Evolutionary conservation across 2,113 vertebrate species (phyloP).

Genomic region (Octodon degus): DNA sequence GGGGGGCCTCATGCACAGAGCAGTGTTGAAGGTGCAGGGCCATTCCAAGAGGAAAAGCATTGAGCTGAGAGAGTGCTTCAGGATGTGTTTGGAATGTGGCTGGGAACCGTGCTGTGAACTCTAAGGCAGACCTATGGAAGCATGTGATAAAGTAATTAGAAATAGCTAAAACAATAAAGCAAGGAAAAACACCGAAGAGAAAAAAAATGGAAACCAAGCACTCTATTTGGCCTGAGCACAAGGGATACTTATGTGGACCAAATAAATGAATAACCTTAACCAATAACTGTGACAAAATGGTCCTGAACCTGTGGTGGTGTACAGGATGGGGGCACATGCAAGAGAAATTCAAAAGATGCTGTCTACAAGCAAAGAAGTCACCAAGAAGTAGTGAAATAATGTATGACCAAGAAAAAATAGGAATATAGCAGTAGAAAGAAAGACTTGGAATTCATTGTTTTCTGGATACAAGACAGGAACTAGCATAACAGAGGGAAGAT

Average conservation of each 20-base stretch:
- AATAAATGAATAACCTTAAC: background rate
- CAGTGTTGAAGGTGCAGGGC: too few relatives aligned
- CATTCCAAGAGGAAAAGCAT: accelerated
- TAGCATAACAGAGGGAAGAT: too few relatives aligned
- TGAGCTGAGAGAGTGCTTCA: background rate
- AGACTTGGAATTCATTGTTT: background rate
- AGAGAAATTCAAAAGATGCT: background rate
- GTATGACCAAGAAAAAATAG: background rate
- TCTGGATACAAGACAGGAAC: background rate
- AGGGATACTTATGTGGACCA: background rate
- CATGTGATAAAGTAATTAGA: background rate
- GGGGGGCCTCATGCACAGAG: too few relatives aligned
- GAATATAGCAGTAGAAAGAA: background rate
- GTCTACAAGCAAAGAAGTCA: background rate
- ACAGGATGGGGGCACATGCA: accelerated
- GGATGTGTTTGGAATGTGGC: background rate
- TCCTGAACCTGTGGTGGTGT: accelerated
- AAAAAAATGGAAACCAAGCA: background rate
- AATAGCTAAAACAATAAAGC: background rate
- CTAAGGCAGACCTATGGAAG: background rate
- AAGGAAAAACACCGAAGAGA: background rate
- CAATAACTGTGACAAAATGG: accelerated
- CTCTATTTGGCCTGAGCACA: background rate
- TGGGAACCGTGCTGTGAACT: background rate
- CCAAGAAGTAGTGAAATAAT: too few relatives aligned